Percentiles rank a stretch among this genome's conserved stretches.
phyloP scores from a whole-genome alignment of 2,797 vertebrate species.

The Hydrophis major region DNA sequence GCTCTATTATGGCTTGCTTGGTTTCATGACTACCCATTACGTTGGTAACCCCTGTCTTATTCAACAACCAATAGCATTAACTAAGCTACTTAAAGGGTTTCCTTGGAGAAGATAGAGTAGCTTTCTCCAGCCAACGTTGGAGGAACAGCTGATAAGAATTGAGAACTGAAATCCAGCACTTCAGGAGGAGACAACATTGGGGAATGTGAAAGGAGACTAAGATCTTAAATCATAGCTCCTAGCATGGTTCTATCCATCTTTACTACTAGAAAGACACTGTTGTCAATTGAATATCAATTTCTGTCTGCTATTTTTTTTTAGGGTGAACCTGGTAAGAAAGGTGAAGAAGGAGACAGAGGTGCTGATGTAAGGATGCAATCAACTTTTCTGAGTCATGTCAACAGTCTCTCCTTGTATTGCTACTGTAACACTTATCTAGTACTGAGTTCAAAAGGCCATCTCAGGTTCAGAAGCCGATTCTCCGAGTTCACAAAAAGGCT shows the following conservation, averaged over 20 bases:
- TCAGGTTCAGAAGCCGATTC: not conserved
- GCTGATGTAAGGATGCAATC: constrained; percentile 75
- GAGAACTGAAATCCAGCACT: not conserved
- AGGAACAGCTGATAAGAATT: not conserved
- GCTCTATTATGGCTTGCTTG: not conserved
- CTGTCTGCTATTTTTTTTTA: constrained; percentile 56
- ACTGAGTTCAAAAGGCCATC: not conserved
- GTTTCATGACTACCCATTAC: not conserved
- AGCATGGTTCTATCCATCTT: not conserved
- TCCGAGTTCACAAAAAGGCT: not conserved
- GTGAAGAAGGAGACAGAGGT: constrained; percentile 81
- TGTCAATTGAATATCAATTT: not conserved
- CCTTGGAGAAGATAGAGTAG: not conserved
- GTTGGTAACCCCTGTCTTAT: not conserved
- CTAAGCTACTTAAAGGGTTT: not conserved
- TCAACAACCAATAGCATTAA: not conserved
- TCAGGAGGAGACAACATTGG: not conserved
- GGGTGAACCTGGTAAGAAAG: constrained; percentile 84
- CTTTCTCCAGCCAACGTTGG: not conserved
- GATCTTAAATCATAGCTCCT: not conserved
- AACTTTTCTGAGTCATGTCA: constrained; percentile 7
- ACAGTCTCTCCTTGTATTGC: not conserved
- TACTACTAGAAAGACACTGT: not conserved
- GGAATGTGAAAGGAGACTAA: not conserved
- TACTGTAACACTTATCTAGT: not conserved